phyloP scores from a whole-genome alignment of 2,113 vertebrate species.

The Petaurus breviceps region DNA sequence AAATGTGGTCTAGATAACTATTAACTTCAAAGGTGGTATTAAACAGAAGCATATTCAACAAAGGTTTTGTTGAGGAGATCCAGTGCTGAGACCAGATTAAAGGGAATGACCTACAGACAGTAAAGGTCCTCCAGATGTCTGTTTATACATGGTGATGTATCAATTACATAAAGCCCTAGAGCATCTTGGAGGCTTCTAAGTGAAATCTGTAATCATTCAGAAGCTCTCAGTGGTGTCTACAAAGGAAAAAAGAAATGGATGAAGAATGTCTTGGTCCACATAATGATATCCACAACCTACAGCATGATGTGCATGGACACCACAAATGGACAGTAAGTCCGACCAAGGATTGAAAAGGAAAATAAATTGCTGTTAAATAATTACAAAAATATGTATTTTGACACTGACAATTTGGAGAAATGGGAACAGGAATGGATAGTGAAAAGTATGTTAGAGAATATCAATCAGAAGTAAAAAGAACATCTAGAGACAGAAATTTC shows the following conservation, averaged over 20 bases:
- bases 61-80: too few species aligned
- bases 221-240: background rate
- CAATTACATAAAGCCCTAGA: background rate
- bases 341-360: background rate
- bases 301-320: background rate
- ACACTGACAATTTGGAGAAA: too few species aligned
- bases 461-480: background rate
- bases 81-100: background rate
- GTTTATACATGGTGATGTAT: background rate
- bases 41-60: too few species aligned
- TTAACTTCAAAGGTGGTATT: too few species aligned
- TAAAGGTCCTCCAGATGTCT: background rate
- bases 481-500: background rate
- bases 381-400: too few species aligned
- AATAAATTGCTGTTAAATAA: background rate
- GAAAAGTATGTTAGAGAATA: background rate
- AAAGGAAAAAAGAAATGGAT: background rate
- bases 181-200: background rate
- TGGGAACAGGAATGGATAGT: background rate
- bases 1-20: too few species aligned
- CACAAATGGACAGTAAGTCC: background rate
- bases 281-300: background rate
- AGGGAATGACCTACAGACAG: background rate
- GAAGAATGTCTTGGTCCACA: background rate
- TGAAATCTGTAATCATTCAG: background rate